Base-by-base conservation (phyloP, 2,113 vertebrate species). In the Tretioscincus oriximinensis region DNA sequence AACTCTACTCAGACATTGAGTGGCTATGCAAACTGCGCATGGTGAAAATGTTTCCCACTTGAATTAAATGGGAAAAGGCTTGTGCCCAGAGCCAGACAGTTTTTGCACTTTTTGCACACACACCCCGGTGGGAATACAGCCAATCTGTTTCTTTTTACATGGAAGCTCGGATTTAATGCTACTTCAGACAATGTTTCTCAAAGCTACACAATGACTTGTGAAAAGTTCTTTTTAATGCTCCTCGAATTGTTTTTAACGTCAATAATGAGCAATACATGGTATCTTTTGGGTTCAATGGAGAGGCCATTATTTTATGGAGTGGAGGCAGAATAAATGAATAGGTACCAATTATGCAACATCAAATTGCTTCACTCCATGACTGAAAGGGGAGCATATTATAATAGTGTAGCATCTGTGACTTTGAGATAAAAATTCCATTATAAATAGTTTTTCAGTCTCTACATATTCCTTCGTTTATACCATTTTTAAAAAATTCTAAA, bases 401-500 rank as follows among this genome's bases (percentile, higher is more conserved):
- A 63, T 4, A 88, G 66, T 31, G 51, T 49, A 85, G 58, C 69
- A 81, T 87, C 81, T 90, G 82, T 90, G 83, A 74, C 75, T 82
- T 31, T 3, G 77, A 90, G 76, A 90, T 90, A 91, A 91, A 91
- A 90, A 66, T 93, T 71, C 80, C 77, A 78, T 92, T 90, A 90
- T n/a, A 29, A 87, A 63, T 54, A 81, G 81, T n/a, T 45, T 70
- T 24, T 26, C 35, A 61, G 54, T 28, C 26, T 89, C 26, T 73
- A 87, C 5, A 67, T 77, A 84, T 85, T 85, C 90, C 76, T 90
- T 0, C 28, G 0, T 26, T 79, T 89, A 88, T 45, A 3, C 2
- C 73, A 80, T 2, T 41, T 5, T 66, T 41, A 78, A 71, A 35
- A 18, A 45, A 31, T 41, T n/a, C 28, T 11, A 24, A 58, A 35